A percentile compares a stretch with the other conserved stretches of the same genome.
Conservation (phyloP, 2,113 vertebrate species). For the Megaceryle maxima region DNA sequence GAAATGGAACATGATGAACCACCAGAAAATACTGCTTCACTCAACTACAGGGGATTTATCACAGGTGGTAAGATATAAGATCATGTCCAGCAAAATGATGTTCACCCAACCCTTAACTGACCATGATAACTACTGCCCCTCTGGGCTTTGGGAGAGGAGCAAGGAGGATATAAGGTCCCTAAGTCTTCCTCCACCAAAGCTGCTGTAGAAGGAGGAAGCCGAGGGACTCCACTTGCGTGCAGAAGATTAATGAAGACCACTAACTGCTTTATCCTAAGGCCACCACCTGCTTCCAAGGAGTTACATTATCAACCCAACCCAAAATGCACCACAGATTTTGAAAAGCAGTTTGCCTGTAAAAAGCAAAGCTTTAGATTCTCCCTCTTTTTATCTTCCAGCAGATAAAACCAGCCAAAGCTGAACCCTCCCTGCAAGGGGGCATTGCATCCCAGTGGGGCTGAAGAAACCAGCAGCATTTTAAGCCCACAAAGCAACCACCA, state of each 20-base stretch:
- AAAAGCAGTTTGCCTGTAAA: not conserved
- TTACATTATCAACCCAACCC: not conserved
- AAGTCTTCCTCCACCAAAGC: not conserved
- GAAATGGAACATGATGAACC: not conserved
- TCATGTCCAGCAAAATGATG: rapidly evolving
- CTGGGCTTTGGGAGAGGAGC: not conserved
- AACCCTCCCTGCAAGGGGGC: not conserved
- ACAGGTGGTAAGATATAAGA: rapidly evolving
- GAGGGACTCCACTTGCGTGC: not conserved
- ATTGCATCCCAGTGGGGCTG: rapidly evolving
- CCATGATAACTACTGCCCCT: not conserved
- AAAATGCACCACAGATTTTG: not conserved
- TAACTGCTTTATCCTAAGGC: not conserved
- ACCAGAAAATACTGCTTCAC: not conserved
- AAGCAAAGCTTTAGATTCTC: not conserved
- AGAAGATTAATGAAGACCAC: not conserved
- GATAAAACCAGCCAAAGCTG: not conserved
- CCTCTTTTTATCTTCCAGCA: not conserved
- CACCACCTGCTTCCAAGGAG: not conserved
- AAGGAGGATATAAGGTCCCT: not conserved
- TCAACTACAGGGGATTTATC: not conserved
- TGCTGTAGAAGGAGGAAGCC: not conserved
- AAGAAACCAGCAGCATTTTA: not conserved
- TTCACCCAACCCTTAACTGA: not conserved
- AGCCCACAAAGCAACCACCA: rapidly evolving